These are phyloP conservation scores for Rhadinocentrus ornatus DNA, from an alignment of 2,797 vertebrate genomes.

Conservation along the genomic window DNA sequence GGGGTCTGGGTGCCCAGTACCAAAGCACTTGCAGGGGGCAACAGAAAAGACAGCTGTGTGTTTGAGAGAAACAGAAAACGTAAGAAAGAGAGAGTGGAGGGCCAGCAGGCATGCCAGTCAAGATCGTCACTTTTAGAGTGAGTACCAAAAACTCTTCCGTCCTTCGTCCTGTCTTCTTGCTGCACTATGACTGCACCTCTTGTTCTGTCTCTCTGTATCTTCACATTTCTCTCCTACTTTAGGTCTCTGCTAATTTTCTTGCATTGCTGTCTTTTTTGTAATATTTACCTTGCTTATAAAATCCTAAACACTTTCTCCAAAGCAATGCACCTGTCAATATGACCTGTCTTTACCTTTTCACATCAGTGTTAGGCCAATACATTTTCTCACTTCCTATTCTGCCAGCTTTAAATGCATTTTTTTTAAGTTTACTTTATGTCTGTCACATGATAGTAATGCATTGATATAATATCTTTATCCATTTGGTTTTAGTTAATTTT, in stretches of 20 bases:
- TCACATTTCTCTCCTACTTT: slow-evolving; percentile 25
- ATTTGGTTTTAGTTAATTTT: slow-evolving; percentile 26
- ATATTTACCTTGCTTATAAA: slow-evolving; percentile 19
- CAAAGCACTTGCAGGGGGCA: slow-evolving; percentile 69
- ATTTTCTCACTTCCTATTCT: slow-evolving; percentile 20
- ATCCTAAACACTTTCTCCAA: slow-evolving; percentile 30
- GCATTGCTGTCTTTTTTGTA: slow-evolving; percentile 13
- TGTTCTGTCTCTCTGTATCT: slow-evolving; percentile 34
- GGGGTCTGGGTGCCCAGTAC: slow-evolving; percentile 69
- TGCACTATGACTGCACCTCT: slow-evolving; percentile 17
- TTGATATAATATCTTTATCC: slow-evolving; percentile 17
- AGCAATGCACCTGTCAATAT: slow-evolving; percentile 47
- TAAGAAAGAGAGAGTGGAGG: slow-evolving; percentile 69
- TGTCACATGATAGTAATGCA: slow-evolving; percentile 27
- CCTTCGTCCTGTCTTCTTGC: slow-evolving; percentile 38
- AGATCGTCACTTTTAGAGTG: slow-evolving; percentile 81
- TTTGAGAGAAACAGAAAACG: slow-evolving; percentile 71
- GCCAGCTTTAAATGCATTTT: slow-evolving; percentile 27
- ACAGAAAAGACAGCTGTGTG: slow-evolving; percentile 77
- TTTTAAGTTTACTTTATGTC: slow-evolving; percentile 29
- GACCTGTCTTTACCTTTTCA: slow-evolving; percentile 23
- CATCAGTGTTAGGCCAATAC: slow-evolving; percentile 18
- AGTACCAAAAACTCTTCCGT: slow-evolving; percentile 73
- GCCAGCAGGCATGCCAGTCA: slow-evolving; percentile 82
- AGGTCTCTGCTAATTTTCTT: slow-evolving; percentile 13